A percentile compares a stretch with the other conserved stretches of the same genome.
Evolutionary conservation across 1,140 invertebrate species (phyloP).

Genomic region (Drosophila sproati): DNA sequence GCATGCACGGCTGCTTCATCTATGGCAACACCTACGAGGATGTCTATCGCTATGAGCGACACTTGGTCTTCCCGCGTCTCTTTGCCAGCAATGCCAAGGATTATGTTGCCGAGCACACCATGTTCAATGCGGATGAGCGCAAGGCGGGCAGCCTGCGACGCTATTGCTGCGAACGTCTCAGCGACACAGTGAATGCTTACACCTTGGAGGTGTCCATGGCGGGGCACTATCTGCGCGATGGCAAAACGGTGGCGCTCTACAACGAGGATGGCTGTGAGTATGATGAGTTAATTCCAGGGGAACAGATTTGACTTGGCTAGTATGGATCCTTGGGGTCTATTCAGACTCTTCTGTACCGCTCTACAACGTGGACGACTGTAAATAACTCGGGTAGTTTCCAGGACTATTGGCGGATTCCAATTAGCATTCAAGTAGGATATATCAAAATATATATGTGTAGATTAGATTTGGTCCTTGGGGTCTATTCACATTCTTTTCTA

Average conservation of each 20-base stretch:
- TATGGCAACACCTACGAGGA: constrained; percentile 98
- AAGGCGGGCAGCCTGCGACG: constrained; percentile 95
- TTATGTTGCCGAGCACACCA: constrained; percentile 91
- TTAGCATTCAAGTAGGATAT: no score
- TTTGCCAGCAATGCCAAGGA: constrained; percentile 93
- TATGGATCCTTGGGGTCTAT: no score
- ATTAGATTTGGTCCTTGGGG: no score
- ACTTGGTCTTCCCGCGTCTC: constrained; percentile 95
- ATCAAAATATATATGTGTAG: no score
- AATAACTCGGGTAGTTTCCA: no score
- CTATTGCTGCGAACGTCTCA: constrained; percentile 89
- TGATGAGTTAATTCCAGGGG: not conserved
- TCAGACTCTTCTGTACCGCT: no score
- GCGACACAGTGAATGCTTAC: constrained; percentile 92
- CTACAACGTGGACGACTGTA: no score
- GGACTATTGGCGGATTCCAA: no score
- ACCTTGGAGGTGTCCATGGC: constrained; percentile 94
- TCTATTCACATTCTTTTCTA: no score
- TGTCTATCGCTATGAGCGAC: constrained; percentile 91
- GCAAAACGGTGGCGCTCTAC: constrained; percentile 90
- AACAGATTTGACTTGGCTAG: not conserved
- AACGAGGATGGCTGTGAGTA: constrained; percentile 94
- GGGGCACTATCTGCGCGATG: constrained; percentile 89
- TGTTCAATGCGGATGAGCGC: constrained; percentile 94
- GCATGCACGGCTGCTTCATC: constrained; percentile 96